Evolutionary conservation across 2,888 invertebrate genomes (phyloP).

Genomic region (Mactromeris polynyma): DNA sequence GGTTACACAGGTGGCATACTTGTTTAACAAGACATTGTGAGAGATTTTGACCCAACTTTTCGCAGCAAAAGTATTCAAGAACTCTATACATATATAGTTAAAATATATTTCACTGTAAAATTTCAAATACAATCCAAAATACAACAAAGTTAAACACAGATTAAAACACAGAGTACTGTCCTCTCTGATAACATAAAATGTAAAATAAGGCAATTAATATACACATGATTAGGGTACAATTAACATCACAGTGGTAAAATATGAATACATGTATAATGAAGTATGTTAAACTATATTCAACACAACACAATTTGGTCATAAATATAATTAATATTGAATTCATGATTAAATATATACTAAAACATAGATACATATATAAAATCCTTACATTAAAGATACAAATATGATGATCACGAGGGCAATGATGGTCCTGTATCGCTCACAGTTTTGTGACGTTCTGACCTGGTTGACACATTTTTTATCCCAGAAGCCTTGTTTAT

Average conservation of each 20-base stretch:
- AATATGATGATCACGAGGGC: too few species aligned
- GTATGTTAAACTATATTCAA: too few species aligned
- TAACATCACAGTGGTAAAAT: not conserved
- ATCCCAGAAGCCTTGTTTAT: too few species aligned
- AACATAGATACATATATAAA: not conserved
- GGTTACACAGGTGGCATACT: too few species aligned
- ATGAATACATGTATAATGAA: not conserved
- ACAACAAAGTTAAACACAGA: not conserved
- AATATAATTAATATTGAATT: not conserved
- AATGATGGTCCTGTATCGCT: too few species aligned
- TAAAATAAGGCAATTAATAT: not conserved
- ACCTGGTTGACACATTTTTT: too few species aligned
- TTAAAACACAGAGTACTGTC: not conserved
- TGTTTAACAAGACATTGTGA: too few species aligned
- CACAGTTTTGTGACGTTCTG: too few species aligned
- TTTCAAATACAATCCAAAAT: constrained; percentile 1
- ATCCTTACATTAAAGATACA: too few species aligned
- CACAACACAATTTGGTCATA: too few species aligned
- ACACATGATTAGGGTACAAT: not conserved
- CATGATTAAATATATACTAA: not conserved
- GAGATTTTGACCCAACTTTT: too few species aligned
- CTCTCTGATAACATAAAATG: not conserved
- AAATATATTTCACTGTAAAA: not conserved
- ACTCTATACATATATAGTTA: not conserved
- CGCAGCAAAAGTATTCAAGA: too few species aligned